Conservation (phyloP, 1,140 invertebrate species). For the Helicoverpa zea region DNA sequence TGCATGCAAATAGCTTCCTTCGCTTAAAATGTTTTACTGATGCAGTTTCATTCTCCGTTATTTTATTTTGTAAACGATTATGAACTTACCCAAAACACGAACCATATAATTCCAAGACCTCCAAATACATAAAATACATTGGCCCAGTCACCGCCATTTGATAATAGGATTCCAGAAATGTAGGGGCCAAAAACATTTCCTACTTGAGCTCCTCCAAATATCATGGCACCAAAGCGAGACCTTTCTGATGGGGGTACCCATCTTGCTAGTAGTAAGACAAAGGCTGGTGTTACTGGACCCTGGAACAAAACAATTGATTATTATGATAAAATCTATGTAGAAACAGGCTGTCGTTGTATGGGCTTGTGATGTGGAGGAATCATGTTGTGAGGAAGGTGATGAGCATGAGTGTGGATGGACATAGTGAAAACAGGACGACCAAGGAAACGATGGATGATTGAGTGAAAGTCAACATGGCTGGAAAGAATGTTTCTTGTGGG, state of each 20-base stretch:
- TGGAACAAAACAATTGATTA: constrained; percentile 52
- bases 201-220: constrained; percentile 90
- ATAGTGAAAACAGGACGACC: too few relatives aligned
- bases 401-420: too few relatives aligned
- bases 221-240: constrained; percentile 90
- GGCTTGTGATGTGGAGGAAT: too few relatives aligned
- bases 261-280: constrained; percentile 90
- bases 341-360: too few relatives aligned
- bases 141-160: constrained; percentile 90
- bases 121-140: constrained; percentile 95
- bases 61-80: not conserved
- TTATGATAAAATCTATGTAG: too few relatives aligned
- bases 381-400: too few relatives aligned
- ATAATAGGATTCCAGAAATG: constrained; percentile 89
- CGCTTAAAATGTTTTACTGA: too few relatives aligned
- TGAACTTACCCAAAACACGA: constrained; percentile 88
- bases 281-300: constrained; percentile 91
- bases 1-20: too few relatives aligned
- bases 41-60: too few relatives aligned
- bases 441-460: too few relatives aligned
- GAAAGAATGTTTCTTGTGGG: too few relatives aligned
- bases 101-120: constrained; percentile 90
- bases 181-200: constrained; percentile 92
- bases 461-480: too few relatives aligned
- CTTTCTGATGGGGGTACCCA: constrained; percentile 92